Evolutionary conservation across 2,888 invertebrate genomes (phyloP).

Genomic region (Xanthorhoe designata): DNA sequence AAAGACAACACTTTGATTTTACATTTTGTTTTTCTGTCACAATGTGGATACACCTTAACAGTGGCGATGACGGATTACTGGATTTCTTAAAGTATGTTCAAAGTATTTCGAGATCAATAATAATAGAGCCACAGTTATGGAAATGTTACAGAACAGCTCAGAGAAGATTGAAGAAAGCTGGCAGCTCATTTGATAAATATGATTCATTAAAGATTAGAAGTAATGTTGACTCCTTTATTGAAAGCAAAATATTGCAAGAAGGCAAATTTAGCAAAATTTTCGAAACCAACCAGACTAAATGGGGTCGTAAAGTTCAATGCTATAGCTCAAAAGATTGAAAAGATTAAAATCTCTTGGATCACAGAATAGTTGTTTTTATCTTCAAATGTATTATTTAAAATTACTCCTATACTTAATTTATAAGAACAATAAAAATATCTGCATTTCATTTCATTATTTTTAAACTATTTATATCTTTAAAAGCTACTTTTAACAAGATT

Average conservation of each 20-base stretch:
- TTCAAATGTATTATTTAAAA: too few relatives aligned
- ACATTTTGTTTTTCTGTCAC: slow-evolving; percentile 93
- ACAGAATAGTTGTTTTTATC: too few relatives aligned
- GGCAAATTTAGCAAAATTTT: slow-evolving; percentile 81
- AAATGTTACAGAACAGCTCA: slow-evolving; percentile 92
- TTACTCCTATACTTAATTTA: too few relatives aligned
- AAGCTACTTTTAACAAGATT: too few relatives aligned
- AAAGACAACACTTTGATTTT: slow-evolving; percentile 86
- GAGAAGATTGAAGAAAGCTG: slow-evolving; percentile 88
- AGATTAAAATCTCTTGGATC: neutral
- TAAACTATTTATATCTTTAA: too few relatives aligned
- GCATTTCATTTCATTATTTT: too few relatives aligned
- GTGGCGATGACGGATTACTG: slow-evolving; percentile 90
- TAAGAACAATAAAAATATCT: too few relatives aligned
- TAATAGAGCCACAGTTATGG: slow-evolving; percentile 95
- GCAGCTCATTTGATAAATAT: slow-evolving; percentile 86
- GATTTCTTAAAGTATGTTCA: slow-evolving; percentile 87
- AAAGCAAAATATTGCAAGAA: slow-evolving; percentile 77
- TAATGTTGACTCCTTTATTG: slow-evolving; percentile 87
- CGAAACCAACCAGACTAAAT: slow-evolving; percentile 87
- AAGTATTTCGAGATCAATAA: slow-evolving; percentile 81
- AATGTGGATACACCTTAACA: slow-evolving; percentile 96
- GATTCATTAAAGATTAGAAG: slow-evolving; percentile 85
- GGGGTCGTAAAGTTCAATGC: slow-evolving; percentile 89
- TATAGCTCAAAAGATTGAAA: slow-evolving; percentile 67